These are phyloP conservation scores for Pterois miles DNA, from an alignment of 2,797 vertebrate genomes.

Conservation along the genomic window DNA sequence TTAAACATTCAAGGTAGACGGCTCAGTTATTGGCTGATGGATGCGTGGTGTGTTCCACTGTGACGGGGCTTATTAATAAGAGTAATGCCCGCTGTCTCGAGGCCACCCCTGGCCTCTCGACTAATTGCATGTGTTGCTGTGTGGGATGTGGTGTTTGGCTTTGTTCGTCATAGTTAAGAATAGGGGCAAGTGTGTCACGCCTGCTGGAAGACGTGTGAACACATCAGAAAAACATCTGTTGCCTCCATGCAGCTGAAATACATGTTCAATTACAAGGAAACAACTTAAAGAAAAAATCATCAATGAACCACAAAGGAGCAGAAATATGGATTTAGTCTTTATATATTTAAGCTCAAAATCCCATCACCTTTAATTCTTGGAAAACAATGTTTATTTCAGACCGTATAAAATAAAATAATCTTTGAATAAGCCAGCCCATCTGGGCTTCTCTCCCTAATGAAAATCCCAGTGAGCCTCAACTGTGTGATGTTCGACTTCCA, in stretches of 20 bases:
- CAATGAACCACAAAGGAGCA: background rate
- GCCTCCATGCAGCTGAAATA: conserved; percentile 1
- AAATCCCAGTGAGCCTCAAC: conserved; percentile 8
- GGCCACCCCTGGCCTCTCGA: conserved; percentile 27
- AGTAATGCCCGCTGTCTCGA: conserved; percentile 59
- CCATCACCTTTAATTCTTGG: background rate
- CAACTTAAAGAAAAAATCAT: background rate
- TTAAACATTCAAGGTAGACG: conserved; percentile 12
- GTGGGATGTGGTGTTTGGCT: conserved; percentile 47
- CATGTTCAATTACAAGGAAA: background rate
- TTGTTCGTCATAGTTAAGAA: conserved; percentile 48
- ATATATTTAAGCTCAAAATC: background rate
- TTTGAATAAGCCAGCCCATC: conserved; percentile 17
- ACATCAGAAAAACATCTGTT: conserved; percentile 17
- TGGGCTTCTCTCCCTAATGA: background rate
- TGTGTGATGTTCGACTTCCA: background rate
- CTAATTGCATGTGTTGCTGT: conserved; percentile 41
- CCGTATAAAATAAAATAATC: background rate
- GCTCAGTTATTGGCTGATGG: conserved; percentile 46
- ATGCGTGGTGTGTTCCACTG: conserved; percentile 35
- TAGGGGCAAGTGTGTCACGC: conserved; percentile 1
- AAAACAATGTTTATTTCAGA: background rate
- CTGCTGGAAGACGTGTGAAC: conserved; percentile 29
- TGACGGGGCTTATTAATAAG: conserved; percentile 70
- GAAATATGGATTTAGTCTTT: background rate